Base-by-base conservation (phyloP, 2,113 vertebrate species). In the Serilophus lunatus region DNA sequence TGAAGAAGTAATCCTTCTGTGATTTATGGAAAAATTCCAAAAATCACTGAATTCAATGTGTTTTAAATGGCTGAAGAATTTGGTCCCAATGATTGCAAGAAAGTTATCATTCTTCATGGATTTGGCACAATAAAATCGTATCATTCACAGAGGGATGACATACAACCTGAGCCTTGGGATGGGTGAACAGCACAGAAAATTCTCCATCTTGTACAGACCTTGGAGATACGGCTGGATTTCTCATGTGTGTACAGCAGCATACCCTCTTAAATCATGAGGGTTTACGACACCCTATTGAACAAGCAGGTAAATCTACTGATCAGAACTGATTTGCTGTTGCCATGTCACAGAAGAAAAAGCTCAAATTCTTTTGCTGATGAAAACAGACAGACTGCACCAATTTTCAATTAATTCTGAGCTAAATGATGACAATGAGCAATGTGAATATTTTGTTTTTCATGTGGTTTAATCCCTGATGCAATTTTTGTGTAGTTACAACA, bases 261-360 rank as follows among this genome's bases (percentile, higher is more conserved):
- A 86, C 35, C 61, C 49, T 93, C 65, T 75, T 94, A 95, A 94
- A 93, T 95, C 94, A 68, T 29, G 49, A 75, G 56, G 26, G 18
- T 92, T 96, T 96, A 93, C 3, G 0, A 66, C 77, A 84, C 86
- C 38, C 77, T 72, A 35, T 49, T 89, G 89, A 95, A 60, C 56
- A 92, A 75, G 89, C 53, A 86, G 72, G 61, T 89, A 96, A 92
- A 92, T 92, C 81, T 94, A 63, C 80, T 92, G 86, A 82, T 84
- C 77, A 76, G 61, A 91, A 91, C 22, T 95, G 28, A 95, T 95
- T 89, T 95, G 66, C 56, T 82, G 65, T 77, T 82, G 47, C 66
- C 51, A 57, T 85, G 83, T 72, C 77, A 82, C 38, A 68, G 69
- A 79, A 85, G 38, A 86, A 92, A 92, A 93, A 92, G 26, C 33